Base-by-base conservation (phyloP, 2,888 invertebrate genomes). In the Acanthosoma haemorrhoidale region DNA sequence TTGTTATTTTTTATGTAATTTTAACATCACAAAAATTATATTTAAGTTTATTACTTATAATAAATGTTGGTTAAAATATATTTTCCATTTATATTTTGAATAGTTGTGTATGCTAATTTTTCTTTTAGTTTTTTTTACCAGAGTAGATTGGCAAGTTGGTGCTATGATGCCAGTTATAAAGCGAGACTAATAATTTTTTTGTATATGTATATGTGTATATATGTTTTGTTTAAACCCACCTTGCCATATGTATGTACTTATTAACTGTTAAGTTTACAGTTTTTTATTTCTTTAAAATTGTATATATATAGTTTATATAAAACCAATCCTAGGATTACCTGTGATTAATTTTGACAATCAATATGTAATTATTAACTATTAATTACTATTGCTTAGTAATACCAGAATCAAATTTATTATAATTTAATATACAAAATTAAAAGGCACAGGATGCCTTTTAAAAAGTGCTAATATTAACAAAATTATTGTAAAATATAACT, bases 301-400 rank as follows among this genome's bases (percentile, higher is more conserved):
- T 43, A 13, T 13, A 51, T n/a, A n/a, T 41, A 59, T 59, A 31
- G 36, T 21, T 61, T 38, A 2, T 38, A 36, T 36, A 61, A 8
- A 61, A n/a, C 16, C 36, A 61, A 36, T 36, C 11, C 36, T 61
- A 61, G 61, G 36, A 34, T 61, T 61, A 61, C 32, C 61, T 61
- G 61, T 61, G 61, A 61, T 61, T 61, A 61, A 16, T 61, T 60
- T 36, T 36, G 61, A 61, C 61, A 36, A 36, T 21, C 36, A 38
- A n/a, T 61, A 18, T 32, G 25, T 61, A 61, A 16, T 61, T 25
- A 61, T 34, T 61, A 36, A 61, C 9, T 36, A 13, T 36, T 61
- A 6, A 21, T 2, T 61, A 61, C 25, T 61, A 36, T 60, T n/a
- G n/a, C n/a, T n/a, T n/a, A n/a, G n/a, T 34, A 61, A 36, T 61